phyloP scores from a whole-genome alignment of 92 coral and sea anemone genomes.

The Siderastrea radians region DNA sequence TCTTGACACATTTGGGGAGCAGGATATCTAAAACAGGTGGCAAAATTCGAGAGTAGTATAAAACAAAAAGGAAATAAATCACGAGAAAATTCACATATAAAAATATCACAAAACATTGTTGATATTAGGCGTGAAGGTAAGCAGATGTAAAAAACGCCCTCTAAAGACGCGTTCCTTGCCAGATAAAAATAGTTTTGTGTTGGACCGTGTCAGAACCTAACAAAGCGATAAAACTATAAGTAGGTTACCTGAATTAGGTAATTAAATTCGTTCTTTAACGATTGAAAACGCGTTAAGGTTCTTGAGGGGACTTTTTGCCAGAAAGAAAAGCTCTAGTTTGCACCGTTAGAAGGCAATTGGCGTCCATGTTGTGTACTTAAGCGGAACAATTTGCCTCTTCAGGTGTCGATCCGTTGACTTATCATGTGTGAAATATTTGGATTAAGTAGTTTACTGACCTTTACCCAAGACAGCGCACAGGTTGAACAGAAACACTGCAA shows the following conservation, averaged over 20 bases:
- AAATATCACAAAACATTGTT: no score
- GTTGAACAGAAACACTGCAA: slow-evolving; percentile 1
- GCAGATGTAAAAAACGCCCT: neutral
- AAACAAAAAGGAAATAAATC: neutral
- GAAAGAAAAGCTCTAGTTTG: neutral
- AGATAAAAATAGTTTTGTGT: no score
- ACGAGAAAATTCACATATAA: neutral
- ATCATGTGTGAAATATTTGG: slow-evolving; percentile 5
- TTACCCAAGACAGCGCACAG: slow-evolving; percentile 19
- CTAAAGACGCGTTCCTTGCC: neutral
- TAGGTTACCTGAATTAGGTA: neutral
- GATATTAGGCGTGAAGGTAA: neutral
- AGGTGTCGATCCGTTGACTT: neutral
- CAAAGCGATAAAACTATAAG: slow-evolving; percentile 2
- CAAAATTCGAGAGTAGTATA: neutral
- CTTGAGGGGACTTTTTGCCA: neutral
- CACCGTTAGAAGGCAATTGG: neutral
- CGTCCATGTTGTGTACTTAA: neutral
- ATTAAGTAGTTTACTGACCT: slow-evolving; percentile 30
- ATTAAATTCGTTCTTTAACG: neutral
- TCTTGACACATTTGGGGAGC: slow-evolving; percentile 69
- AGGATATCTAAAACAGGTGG: slow-evolving; percentile 32
- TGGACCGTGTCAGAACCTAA: neutral
- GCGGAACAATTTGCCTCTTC: slow-evolving; percentile 10
- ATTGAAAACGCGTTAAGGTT: neutral